A percentile compares a stretch with the other conserved stretches of the same genome.
These are phyloP conservation scores for Apocrypta bakeri DNA, from an alignment of 1,140 invertebrate species.

Conservation along the genomic window DNA sequence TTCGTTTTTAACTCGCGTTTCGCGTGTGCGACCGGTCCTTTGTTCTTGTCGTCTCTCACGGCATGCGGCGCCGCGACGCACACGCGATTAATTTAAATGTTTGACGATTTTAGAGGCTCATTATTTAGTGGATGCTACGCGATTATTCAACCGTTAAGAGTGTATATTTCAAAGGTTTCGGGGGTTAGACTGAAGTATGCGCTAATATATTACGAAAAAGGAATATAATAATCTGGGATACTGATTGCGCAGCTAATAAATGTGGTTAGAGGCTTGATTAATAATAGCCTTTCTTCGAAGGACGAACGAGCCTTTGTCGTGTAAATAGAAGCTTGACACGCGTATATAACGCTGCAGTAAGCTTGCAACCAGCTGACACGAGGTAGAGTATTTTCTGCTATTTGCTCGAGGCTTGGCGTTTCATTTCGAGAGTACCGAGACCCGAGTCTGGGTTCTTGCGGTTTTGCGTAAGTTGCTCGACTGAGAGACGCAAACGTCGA, in stretches of 20 bases:
- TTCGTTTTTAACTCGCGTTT: not conserved
- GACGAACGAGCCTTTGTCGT: no score
- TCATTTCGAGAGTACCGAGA: constrained; percentile 31
- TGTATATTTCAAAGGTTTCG: constrained; percentile 28
- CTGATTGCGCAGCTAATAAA: no score
- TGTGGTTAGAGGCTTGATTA: not conserved
- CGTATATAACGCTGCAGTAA: not conserved
- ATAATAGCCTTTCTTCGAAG: not conserved
- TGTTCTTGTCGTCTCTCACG: constrained; percentile 4
- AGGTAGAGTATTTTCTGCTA: constrained; percentile 20
- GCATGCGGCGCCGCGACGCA: constrained; percentile 21
- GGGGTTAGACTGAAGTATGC: not conserved
- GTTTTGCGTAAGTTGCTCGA: constrained; percentile 7
- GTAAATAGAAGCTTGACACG: no score
- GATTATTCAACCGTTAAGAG: constrained; percentile 27
- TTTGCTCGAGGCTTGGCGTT: constrained; percentile 25
- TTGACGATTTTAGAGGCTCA: constrained; percentile 47
- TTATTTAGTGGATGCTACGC: constrained; percentile 32
- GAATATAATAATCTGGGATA: no score
- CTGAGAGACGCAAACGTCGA: not conserved
- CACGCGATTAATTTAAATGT: constrained; percentile 49
- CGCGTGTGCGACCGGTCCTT: not conserved
- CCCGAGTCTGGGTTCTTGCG: constrained; percentile 10
- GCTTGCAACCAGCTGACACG: not conserved
- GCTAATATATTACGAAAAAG: not conserved